A percentile compares a stretch with the other conserved stretches of the same genome.
Evolutionary conservation across 2,113 vertebrate genomes (phyloP).

Genomic region (Scomber japonicus): DNA sequence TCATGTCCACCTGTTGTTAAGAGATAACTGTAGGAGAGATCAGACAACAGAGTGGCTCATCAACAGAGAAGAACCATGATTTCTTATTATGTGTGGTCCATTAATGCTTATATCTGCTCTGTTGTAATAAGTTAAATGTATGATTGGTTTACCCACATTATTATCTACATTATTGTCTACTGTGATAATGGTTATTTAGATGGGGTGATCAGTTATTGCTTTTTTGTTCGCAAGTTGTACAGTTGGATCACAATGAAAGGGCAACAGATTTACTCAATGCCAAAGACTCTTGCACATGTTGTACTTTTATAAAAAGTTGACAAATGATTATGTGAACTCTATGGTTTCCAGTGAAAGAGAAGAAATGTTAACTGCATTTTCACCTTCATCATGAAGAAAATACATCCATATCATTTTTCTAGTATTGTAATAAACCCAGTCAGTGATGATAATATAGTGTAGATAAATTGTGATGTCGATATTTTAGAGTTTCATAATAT

Average conservation of each 20-base stretch:
- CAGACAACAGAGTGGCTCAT: conserved; percentile 9
- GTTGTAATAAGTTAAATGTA: conserved; percentile 8
- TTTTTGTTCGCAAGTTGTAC: neutral
- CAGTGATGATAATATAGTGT: neutral
- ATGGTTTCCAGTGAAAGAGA: conserved; percentile 2
- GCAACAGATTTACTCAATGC: neutral
- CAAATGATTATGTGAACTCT: neutral
- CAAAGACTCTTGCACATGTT: neutral
- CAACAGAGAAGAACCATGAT: neutral
- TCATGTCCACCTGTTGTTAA: conserved; percentile 34
- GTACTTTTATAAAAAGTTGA: neutral
- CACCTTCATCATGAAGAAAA: neutral
- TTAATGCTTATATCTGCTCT: conserved; percentile 6
- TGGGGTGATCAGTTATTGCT: neutral
- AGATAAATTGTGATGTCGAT: neutral
- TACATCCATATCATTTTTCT: neutral
- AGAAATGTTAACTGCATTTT: neutral
- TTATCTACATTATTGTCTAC: neutral
- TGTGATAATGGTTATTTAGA: conserved; percentile 12
- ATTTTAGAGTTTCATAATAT: neutral
- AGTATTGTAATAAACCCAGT: neutral
- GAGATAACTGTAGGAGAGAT: conserved; percentile 21
- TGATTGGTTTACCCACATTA: conserved; percentile 33
- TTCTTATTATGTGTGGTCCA: neutral
- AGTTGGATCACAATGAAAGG: neutral